Percentiles rank a stretch among this genome's conserved stretches.
phyloP scores from a whole-genome alignment of 2,113 vertebrate species.

The Hypanus sabinus region DNA sequence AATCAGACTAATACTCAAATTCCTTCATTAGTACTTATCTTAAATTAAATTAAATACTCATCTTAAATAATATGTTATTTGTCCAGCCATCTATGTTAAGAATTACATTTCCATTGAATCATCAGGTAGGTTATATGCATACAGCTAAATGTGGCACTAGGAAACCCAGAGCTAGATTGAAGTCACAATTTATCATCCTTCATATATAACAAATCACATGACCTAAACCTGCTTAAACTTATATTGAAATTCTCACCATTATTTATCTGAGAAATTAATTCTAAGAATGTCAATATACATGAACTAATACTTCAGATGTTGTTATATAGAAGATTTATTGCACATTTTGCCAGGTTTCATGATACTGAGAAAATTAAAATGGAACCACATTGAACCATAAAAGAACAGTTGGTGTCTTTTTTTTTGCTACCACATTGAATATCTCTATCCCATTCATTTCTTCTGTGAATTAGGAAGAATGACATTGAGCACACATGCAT shows the following conservation, averaged over 20 bases:
- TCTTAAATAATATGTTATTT: not conserved
- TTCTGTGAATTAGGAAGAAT: not conserved
- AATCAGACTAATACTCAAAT: not conserved
- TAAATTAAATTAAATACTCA: not conserved
- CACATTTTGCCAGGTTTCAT: not conserved
- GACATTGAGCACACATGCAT: not conserved
- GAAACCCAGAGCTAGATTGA: not conserved
- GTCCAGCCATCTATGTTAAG: not conserved
- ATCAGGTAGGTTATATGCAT: not conserved
- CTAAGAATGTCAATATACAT: not conserved
- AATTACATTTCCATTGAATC: not conserved
- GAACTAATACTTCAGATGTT: not conserved
- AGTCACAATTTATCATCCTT: not conserved
- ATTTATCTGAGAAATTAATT: not conserved
- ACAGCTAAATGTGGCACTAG: not conserved
- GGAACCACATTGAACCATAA: not conserved
- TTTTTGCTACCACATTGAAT: not conserved
- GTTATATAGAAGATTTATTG: not conserved
- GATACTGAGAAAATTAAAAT: not conserved
- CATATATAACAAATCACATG: not conserved
- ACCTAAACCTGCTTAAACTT: not conserved
- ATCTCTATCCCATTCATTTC: not conserved
- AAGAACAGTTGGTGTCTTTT: not conserved
- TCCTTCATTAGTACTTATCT: not conserved
- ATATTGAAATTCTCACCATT: not conserved